Base-by-base conservation (phyloP, 1,140 invertebrate species). In the Grapholita molesta region DNA sequence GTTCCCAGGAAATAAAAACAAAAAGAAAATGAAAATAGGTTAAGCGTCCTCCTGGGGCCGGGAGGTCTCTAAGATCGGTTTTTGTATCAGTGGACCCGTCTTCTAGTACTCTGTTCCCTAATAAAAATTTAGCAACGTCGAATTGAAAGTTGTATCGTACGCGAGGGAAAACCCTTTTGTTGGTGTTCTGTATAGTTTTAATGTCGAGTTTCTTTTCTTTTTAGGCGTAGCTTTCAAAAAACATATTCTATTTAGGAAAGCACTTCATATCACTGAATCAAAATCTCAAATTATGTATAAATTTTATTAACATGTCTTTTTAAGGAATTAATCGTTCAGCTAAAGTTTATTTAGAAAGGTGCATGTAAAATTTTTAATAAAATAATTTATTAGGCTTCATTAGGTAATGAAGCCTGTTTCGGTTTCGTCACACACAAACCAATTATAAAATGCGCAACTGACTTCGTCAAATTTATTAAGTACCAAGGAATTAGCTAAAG, bases 11-110 rank as follows among this genome's bases (percentile, higher is more conserved):
- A 85, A 89, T 86, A 89, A 87, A 89, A 86, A 85, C 75, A 83
- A 75, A 74, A 76, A n/a, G 71, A 76, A 88, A 84, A 84, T 78
- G 82, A 82, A 86, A 86, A 87, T 89, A 82, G 85, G 85, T 87
- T 87, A 89, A 89, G 81, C 77, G 85, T 72, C 53, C 85, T 80
- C 84, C 48, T 75, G 78, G 79, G 70, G 64, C 53, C 64, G 70
- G 77, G 42, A 65, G 57, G 83, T 72, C 66, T 76, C 68, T 70
- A 70, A 75, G 78, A 82, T 84, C 79, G 78, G 78, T 85, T 84
- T 84, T 83, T 80, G 79, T 82, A 83, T 74, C 77, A 72, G 70
- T 42, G 65, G 25, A 28, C 55, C 55, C 24, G 11, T 48, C 18
- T 15, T 57, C 57, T 64, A 66, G 68, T 68, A 70, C 55, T 38